phyloP scores from a whole-genome alignment of 1,140 invertebrate genomes.

The Mesaphorura yosii region DNA sequence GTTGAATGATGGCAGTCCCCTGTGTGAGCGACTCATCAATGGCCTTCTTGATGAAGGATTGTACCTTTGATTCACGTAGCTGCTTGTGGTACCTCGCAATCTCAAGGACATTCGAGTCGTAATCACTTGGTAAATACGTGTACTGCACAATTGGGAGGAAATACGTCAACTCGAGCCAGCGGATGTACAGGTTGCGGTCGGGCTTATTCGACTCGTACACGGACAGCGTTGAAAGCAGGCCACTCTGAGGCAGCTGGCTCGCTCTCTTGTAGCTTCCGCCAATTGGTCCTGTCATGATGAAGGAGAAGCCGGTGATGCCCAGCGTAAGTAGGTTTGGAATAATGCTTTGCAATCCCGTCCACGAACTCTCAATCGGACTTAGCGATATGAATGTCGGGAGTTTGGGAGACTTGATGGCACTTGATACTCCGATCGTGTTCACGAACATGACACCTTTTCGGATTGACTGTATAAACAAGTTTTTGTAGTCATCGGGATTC shows the following conservation, averaged over 20 bases:
- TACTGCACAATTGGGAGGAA: conserved; percentile 87
- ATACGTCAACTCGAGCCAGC: conserved; percentile 88
- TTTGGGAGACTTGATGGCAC: conserved; percentile 64
- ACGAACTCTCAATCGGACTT: conserved; percentile 72
- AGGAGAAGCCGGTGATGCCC: conserved; percentile 77
- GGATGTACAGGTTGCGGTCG: conserved; percentile 74
- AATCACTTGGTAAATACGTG: conserved; percentile 74
- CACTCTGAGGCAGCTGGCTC: neutral
- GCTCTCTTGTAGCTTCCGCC: conserved; percentile 54
- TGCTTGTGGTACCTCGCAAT: conserved; percentile 61
- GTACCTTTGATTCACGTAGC: conserved; percentile 41
- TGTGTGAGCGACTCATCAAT: conserved; percentile 22
- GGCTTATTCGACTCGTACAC: conserved; percentile 41
- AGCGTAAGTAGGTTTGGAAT: conserved; percentile 78
- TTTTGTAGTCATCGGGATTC: conserved; percentile 71
- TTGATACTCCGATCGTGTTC: conserved; percentile 66
- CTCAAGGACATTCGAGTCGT: conserved; percentile 61
- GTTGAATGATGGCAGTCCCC: conserved; percentile 52
- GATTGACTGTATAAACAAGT: conserved; percentile 51
- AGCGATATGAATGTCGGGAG: conserved; percentile 75
- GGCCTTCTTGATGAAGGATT: conserved; percentile 24
- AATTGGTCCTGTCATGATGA: conserved; percentile 82
- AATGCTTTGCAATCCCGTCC: conserved; percentile 70
- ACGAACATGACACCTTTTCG: conserved; percentile 38
- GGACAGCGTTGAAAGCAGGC: neutral